Percentiles rank a stretch among this genome's conserved stretches.
phyloP scores from a whole-genome alignment of 64 coral and sea anemone genomes.

The Montipora cactus region DNA sequence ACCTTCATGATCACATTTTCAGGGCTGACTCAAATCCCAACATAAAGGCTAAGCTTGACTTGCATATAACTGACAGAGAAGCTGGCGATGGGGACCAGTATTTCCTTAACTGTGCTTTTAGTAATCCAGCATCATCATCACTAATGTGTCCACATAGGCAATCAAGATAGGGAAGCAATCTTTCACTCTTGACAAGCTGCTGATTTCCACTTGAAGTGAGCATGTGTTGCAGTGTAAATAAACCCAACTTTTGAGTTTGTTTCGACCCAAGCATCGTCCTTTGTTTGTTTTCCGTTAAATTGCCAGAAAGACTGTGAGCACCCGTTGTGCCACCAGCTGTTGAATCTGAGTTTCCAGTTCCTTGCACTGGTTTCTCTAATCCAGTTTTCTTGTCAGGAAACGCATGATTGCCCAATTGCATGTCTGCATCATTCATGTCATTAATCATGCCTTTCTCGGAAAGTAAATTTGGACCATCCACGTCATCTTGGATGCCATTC shows the following conservation, averaged over 20 bases:
- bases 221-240: constrained; percentile 83
- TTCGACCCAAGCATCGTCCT: constrained; percentile 51
- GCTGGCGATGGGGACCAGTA: constrained; percentile 66
- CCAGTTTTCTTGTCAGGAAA: constrained; percentile 2
- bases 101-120: constrained; percentile 57
- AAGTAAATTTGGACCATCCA: background rate
- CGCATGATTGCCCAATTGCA: background rate
- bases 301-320: background rate
- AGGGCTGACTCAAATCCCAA: constrained; percentile 72
- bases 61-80: constrained; percentile 75
- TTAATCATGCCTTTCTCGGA: background rate
- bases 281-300: background rate
- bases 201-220: constrained; percentile 73
- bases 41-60: constrained; percentile 59
- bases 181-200: constrained; percentile 65
- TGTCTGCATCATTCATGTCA: background rate
- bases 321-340: background rate
- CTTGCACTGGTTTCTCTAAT: background rate
- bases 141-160: constrained; percentile 78
- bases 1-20: constrained; percentile 20
- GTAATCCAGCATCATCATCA: constrained; percentile 16
- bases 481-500: background rate
- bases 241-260: constrained; percentile 71
- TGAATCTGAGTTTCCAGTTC: background rate
- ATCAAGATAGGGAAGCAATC: constrained; percentile 71